Percentiles rank a stretch among this genome's conserved stretches.
Evolutionary conservation across 2,888 invertebrate species (phyloP).

Genomic region (Drosophila affinis): DNA sequence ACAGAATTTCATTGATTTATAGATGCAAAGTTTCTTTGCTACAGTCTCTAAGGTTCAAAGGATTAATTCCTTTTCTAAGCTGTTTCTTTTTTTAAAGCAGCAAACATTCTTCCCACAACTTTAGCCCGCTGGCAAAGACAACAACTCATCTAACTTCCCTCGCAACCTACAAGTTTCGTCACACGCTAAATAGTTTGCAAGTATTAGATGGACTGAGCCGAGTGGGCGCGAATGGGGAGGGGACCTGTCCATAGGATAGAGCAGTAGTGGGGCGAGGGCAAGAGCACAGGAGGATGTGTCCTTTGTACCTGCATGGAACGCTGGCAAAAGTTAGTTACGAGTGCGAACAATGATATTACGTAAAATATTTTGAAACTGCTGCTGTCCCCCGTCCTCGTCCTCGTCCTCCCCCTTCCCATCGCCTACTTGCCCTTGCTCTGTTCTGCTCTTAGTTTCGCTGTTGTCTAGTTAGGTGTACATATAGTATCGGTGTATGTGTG

Average conservation of each 20-base stretch:
- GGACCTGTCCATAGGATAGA: not conserved
- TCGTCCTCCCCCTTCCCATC: not conserved
- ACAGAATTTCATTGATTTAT: too few relatives aligned
- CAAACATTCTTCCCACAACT: not conserved
- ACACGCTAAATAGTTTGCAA: conserved; percentile 71
- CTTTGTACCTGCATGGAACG: conserved; percentile 55
- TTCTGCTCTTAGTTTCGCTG: conserved; percentile 36
- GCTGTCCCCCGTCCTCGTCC: conserved; percentile 14
- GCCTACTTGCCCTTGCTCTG: conserved; percentile 8
- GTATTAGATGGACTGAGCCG: conserved; percentile 57
- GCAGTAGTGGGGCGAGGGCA: not conserved
- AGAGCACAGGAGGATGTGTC: conserved; percentile 27
- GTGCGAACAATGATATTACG: conserved; percentile 79
- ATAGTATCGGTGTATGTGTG: conserved; percentile 26
- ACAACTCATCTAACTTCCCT: conserved; percentile 21
- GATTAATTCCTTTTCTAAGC: not conserved
- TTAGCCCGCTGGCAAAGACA: not conserved
- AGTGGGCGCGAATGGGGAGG: conserved; percentile 17
- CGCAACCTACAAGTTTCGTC: conserved; percentile 34
- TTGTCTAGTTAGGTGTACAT: conserved; percentile 20
- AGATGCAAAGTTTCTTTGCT: not conserved
- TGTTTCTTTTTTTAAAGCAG: not conserved
- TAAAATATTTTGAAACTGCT: conserved; percentile 78
- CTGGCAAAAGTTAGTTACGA: conserved; percentile 76
- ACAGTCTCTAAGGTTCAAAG: not conserved